These are phyloP conservation scores for Kryphioiulus occultus DNA, from an alignment of 2,888 invertebrate genomes.

Conservation along the genomic window DNA sequence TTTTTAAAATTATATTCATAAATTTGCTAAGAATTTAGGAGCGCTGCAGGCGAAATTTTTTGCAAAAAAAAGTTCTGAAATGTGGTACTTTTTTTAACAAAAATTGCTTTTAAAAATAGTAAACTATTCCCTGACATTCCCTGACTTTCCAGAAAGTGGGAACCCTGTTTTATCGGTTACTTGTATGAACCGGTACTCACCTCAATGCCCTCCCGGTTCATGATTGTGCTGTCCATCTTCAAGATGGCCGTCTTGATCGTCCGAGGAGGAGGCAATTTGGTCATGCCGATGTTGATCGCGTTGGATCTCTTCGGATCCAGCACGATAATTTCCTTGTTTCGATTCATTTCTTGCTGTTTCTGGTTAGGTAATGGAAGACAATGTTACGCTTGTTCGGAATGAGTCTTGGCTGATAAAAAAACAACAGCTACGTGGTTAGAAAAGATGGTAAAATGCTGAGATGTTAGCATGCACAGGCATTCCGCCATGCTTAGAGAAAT, in stretches of 20 bases:
- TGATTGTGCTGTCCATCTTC: slow-evolving; percentile 98
- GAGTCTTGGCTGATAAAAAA: neutral
- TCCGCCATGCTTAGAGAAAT: neutral
- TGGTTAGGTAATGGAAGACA: slow-evolving; percentile 59
- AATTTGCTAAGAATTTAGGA: too few relatives aligned
- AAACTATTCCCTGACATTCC: too few relatives aligned
- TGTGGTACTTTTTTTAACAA: neutral
- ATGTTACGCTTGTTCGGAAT: neutral
- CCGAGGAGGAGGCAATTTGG: slow-evolving; percentile 95
- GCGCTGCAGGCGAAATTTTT: too few relatives aligned
- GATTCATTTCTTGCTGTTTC: slow-evolving; percentile 84
- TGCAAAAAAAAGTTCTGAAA: too few relatives aligned
- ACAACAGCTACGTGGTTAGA: neutral
- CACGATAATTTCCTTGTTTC: slow-evolving; percentile 91
- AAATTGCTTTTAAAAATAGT: too few relatives aligned
- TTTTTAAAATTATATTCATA: too few relatives aligned
- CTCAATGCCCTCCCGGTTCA: slow-evolving; percentile 97
- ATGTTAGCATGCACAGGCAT: neutral
- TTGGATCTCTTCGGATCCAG: slow-evolving; percentile 97
- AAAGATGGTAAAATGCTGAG: neutral
- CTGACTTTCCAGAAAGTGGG: too few relatives aligned
- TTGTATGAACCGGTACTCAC: too few relatives aligned
- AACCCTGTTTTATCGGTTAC: too few relatives aligned
- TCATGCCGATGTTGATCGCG: slow-evolving; percentile 99
- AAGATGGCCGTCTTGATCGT: slow-evolving; percentile 98